Evolutionary conservation across 1,140 invertebrate species (phyloP), one percentile per base, ranked within the genome.

Genomic region (Coelopa frigida): DNA sequence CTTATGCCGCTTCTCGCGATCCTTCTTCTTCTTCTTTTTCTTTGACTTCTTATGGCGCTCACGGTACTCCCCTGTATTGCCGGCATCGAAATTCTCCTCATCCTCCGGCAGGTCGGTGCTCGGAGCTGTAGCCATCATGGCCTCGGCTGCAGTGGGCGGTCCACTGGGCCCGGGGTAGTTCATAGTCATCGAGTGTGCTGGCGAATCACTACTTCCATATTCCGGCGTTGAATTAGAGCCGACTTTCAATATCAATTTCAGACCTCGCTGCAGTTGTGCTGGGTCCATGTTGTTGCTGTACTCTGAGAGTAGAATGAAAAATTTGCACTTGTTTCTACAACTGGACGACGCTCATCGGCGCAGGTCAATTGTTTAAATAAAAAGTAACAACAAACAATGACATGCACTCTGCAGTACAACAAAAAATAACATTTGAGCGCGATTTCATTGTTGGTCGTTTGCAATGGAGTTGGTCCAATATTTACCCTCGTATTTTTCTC

Each of bases 201-300:
- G 58, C 3, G 63, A 68, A 53, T 60, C 58, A 27, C 57, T 55
- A 44, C 73, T 78, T n/a, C n/a, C n/a, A 64, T 84, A 78, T 64
- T 86, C 84, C 0, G 83, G 82, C 3, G 83, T 84, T 7, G 75
- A 77, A 55, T 76, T 79, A 36, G 71, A 77, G 15, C 78, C 82
- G n/a, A 90, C 85, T 71, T 89, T 90, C 17, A 91, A 61, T 37
- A 90, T 89, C 23, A 90, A 67, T 59, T 88, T 87, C 20, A 89
- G 57, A 27, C 76, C 76, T 26, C 75, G 74, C 22, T 81, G 79
- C 49, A 81, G 73, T 50, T 73, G 62, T 4, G 52, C 39, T 1
- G 62, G 77, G 62, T 73, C 70, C 46, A 70, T 60, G 33, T 61
- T 58, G 17, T 66, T 72, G 44, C 69, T 69, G 50, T 70, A 75